These are phyloP conservation scores for Lepidurus couesii DNA, from an alignment of 1,140 invertebrate genomes.

Conservation along the genomic window DNA sequence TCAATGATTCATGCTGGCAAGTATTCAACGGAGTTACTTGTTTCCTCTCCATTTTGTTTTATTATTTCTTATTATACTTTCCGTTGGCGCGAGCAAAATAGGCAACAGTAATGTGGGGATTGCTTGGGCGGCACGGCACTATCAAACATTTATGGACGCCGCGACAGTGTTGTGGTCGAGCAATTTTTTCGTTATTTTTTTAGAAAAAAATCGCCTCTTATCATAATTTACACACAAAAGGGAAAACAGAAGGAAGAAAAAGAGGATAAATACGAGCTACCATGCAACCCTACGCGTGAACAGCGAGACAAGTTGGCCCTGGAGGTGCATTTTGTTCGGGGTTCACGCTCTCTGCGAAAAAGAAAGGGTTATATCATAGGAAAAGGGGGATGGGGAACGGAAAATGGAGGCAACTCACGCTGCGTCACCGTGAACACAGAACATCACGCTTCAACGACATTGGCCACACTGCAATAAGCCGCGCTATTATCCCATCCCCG, in stretches of 20 bases:
- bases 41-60: neutral
- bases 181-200: conserved; percentile 4
- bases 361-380: conserved; percentile 12
- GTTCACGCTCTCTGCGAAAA: conserved; percentile 2
- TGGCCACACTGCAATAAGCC: conserved; percentile 4
- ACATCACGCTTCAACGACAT: conserved; percentile 5
- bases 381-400: neutral
- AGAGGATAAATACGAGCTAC: neutral
- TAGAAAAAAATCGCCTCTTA: neutral
- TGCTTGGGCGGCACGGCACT: conserved; percentile 16
- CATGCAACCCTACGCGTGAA: neutral
- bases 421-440: conserved; percentile 18
- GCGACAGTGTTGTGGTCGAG: conserved; percentile 1
- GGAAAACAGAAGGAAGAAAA: neutral
- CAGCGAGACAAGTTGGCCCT: conserved; percentile 12
- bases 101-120: neutral
- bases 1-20: conserved; percentile 7
- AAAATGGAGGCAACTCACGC: conserved; percentile 9
- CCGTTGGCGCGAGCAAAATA: neutral
- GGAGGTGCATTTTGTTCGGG: conserved; percentile 3
- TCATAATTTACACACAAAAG: neutral
- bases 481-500: conserved; percentile 12
- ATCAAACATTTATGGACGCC: neutral
- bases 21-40: conserved; percentile 10
- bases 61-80: neutral